These are phyloP conservation scores for Pemphigus obesinymphae DNA, from an alignment of 1,140 invertebrate genomes.

Conservation along the genomic window DNA sequence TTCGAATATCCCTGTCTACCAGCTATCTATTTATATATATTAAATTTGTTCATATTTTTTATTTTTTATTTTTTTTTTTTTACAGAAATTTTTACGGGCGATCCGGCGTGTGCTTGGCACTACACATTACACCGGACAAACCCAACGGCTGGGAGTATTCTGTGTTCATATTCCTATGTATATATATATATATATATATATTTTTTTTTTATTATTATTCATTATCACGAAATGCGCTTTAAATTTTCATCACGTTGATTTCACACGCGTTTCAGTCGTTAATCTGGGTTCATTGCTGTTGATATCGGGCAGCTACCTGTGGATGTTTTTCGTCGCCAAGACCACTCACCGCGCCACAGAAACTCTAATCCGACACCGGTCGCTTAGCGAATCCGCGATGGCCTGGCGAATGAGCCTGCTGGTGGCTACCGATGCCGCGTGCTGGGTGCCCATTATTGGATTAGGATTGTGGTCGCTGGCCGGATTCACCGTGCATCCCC, in stretches of 20 bases:
- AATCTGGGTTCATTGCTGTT: constrained; percentile 55
- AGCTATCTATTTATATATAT: too few species aligned
- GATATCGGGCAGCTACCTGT: constrained; percentile 56
- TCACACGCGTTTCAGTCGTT: constrained; percentile 49
- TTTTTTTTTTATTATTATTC: background rate
- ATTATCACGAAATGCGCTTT: background rate
- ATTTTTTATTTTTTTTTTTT: constrained; percentile 38
- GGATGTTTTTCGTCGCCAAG: constrained; percentile 57
- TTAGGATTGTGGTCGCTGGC: constrained; percentile 54
- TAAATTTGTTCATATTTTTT: too few species aligned
- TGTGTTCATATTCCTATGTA: constrained; percentile 57
- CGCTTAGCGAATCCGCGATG: constrained; percentile 54
- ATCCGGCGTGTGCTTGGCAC: constrained; percentile 58
- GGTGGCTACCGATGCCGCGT: constrained; percentile 58
- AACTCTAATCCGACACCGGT: constrained; percentile 45
- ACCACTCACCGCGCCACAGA: constrained; percentile 53
- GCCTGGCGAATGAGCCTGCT: constrained; percentile 57
- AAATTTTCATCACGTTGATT: background rate
- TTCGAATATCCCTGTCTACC: too few species aligned
- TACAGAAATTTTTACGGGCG: constrained; percentile 57
- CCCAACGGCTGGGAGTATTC: constrained; percentile 61
- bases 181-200: constrained; percentile 39
- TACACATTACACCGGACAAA: constrained; percentile 57
- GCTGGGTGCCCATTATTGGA: constrained; percentile 58
- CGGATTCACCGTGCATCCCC: constrained; percentile 52